Conservation (phyloP, 2,797 vertebrate species). For the Falco biarmicus region DNA sequence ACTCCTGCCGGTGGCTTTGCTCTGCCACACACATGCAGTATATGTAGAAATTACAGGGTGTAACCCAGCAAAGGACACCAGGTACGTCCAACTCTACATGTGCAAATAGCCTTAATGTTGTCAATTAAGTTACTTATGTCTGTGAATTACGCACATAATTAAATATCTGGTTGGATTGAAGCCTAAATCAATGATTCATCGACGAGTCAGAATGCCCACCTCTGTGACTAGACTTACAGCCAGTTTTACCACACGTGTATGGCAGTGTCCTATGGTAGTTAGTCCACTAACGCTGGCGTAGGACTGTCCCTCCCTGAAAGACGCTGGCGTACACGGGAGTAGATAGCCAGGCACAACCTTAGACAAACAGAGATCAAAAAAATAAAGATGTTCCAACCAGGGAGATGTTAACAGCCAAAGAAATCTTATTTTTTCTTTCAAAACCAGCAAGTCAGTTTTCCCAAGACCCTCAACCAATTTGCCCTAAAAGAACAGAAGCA, state of each 20-base stretch:
- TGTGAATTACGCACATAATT: neutral
- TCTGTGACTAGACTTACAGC: neutral
- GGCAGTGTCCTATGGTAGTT: neutral
- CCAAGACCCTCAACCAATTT: neutral
- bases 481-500: neutral
- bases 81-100: neutral
- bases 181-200: neutral
- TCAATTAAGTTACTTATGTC: neutral
- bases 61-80: neutral
- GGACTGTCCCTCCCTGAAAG: neutral
- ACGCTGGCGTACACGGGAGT: rapidly evolving
- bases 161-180: neutral
- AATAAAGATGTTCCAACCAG: neutral
- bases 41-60: neutral
- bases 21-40: neutral
- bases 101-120: neutral
- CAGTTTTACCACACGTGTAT: neutral
- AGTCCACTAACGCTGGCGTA: rapidly evolving
- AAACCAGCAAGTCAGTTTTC: neutral
- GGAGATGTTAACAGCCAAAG: neutral
- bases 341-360: neutral
- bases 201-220: neutral
- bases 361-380: neutral
- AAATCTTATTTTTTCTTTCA: neutral
- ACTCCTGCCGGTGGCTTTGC: neutral